These are phyloP conservation scores for Pachypsylla venusta DNA, from an alignment of 1,140 invertebrate genomes.

Conservation along the genomic window DNA sequence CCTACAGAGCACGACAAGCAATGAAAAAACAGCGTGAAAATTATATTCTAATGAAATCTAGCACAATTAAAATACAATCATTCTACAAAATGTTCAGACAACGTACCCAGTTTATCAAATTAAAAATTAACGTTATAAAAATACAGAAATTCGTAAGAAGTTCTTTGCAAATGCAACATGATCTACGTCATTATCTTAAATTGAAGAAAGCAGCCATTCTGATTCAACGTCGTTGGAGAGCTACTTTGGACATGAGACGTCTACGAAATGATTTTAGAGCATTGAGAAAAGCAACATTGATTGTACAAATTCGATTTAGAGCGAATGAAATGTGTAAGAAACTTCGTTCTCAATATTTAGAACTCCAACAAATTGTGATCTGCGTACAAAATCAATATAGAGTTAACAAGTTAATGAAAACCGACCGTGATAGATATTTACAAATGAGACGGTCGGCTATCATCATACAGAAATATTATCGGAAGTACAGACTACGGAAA, in stretches of 20 bases:
- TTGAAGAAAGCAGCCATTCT: slow-evolving; percentile 28
- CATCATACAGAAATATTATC: slow-evolving; percentile 32
- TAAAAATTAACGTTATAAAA: not conserved
- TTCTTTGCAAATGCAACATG: slow-evolving; percentile 26
- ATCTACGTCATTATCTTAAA: slow-evolving; percentile 23
- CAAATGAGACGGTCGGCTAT: slow-evolving; percentile 25
- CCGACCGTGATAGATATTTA: slow-evolving; percentile 30
- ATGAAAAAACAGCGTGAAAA: slow-evolving; percentile 22
- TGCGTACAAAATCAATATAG: slow-evolving; percentile 35
- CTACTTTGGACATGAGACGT: slow-evolving; percentile 19
- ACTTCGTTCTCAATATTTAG: slow-evolving; percentile 29
- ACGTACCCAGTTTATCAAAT: not conserved
- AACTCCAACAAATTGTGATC: slow-evolving; percentile 28
- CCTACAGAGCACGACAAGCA: slow-evolving; percentile 30
- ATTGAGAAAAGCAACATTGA: slow-evolving; percentile 26
- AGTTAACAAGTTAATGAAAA: slow-evolving; percentile 29
- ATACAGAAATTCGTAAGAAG: not conserved
- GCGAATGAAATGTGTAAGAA: slow-evolving; percentile 30
- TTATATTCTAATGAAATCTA: slow-evolving; percentile 19
- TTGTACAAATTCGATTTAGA: slow-evolving; percentile 33
- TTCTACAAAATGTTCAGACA: not conserved
- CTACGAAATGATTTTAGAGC: slow-evolving; percentile 26
- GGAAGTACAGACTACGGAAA: slow-evolving; percentile 6
- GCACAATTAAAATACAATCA: not conserved
- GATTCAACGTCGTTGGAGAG: slow-evolving; percentile 18